Percentiles rank a stretch among this genome's conserved stretches.
These are phyloP conservation scores for Pristionchus exspectatus DNA, from an alignment of 2,888 invertebrate species.

Conservation along the genomic window DNA sequence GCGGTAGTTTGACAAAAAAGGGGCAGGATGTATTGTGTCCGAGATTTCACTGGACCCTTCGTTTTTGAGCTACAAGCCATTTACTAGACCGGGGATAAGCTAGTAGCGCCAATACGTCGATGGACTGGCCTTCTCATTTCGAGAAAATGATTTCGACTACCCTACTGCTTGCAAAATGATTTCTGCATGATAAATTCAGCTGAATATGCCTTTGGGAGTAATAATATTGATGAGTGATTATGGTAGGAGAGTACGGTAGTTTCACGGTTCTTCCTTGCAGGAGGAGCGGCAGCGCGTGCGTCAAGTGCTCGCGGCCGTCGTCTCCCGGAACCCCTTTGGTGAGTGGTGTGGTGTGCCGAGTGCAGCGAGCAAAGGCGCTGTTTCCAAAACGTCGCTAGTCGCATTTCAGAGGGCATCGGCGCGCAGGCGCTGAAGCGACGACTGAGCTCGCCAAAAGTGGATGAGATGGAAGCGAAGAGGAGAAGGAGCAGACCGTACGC, in stretches of 20 bases:
- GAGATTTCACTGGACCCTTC: too few relatives aligned
- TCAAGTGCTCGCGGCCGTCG: conserved; percentile 27
- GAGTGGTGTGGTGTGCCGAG: conserved; percentile 32
- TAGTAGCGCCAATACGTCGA: too few relatives aligned
- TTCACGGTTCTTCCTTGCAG: not conserved
- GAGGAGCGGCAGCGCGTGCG: conserved; percentile 43
- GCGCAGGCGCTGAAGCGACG: conserved; percentile 29
- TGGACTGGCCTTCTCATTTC: too few relatives aligned
- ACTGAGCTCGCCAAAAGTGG: not conserved
- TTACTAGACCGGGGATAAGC: too few relatives aligned
- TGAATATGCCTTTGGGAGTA: too few relatives aligned
- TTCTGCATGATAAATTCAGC: too few relatives aligned
- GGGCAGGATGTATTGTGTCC: too few relatives aligned
- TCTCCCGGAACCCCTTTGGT: conserved; percentile 35
- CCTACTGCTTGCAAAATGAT: too few relatives aligned
- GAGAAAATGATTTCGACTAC: too few relatives aligned
- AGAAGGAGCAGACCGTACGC: conserved; percentile 19
- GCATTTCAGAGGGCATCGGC: not conserved
- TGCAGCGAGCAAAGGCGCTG: not conserved
- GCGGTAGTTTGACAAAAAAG: too few relatives aligned
- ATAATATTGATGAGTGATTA: too few relatives aligned
- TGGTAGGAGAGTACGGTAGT: not conserved
- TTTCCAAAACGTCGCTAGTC: not conserved
- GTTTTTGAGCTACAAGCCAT: too few relatives aligned
- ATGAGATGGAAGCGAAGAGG: not conserved